Percentiles rank a stretch among this genome's conserved stretches.
Evolutionary conservation across 1,140 invertebrate genomes (phyloP).

Genomic region (Halesus radiatus): DNA sequence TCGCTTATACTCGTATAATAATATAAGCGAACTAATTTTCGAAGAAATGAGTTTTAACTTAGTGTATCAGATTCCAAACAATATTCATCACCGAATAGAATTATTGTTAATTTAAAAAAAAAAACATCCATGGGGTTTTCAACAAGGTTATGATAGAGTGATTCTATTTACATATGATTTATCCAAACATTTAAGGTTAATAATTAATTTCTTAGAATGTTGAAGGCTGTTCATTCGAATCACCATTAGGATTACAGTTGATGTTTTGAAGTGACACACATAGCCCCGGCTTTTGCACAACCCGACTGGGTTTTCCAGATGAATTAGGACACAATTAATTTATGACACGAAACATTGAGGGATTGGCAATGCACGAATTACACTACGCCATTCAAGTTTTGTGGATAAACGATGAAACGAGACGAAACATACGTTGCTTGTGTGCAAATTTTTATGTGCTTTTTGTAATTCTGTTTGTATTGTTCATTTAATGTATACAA

Average conservation of each 20-base stretch:
- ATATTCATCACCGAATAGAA: no score
- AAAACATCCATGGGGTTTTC: no score
- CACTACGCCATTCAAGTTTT: not conserved
- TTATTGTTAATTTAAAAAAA: no score
- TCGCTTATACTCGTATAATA: no score
- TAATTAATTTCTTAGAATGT: constrained; percentile 3
- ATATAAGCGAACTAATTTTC: no score
- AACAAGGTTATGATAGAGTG: no score
- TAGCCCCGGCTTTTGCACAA: constrained; percentile 43
- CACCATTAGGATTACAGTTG: not conserved
- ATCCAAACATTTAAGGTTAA: no score
- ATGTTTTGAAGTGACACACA: constrained; percentile 38
- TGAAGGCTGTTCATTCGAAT: not conserved
- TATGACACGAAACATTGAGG: constrained; percentile 16
- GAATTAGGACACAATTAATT: constrained; percentile 36
- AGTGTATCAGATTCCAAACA: no score
- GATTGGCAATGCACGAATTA: constrained; percentile 8
- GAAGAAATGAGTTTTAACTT: no score
- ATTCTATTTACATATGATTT: no score
- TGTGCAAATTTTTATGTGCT: not conserved
- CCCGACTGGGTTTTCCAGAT: constrained; percentile 41
- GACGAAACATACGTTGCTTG: not conserved
- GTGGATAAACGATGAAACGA: not conserved
- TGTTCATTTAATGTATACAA: no score
- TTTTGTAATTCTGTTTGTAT: not conserved